Evolutionary conservation across 1,140 invertebrate genomes (phyloP).

Genomic region (Drosophila leontia): DNA sequence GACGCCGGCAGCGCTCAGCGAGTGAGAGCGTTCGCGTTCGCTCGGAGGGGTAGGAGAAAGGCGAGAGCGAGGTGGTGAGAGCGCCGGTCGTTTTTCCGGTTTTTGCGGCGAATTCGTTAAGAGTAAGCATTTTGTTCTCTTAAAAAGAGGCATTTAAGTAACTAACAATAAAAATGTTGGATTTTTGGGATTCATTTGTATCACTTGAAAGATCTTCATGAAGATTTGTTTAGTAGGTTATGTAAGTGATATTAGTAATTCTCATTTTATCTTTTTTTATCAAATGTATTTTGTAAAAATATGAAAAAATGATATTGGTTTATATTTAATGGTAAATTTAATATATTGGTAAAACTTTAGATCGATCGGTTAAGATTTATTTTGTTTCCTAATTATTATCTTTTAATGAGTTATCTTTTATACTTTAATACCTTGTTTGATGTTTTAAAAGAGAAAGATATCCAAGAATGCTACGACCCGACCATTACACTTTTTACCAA

Average conservation of each 20-base stretch:
- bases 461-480: no score
- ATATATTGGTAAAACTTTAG: no score
- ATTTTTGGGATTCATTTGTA: neutral
- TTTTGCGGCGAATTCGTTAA: constrained; percentile 63
- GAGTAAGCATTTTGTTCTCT: neutral
- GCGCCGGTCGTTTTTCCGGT: constrained; percentile 54
- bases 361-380: no score
- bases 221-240: neutral
- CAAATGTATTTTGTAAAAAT: no score
- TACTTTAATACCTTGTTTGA: no score
- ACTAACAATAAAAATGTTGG: neutral
- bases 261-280: no score
- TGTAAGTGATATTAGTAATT: neutral
- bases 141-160: constrained; percentile 1
- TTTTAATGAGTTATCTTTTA: no score
- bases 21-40: constrained; percentile 19
- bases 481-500: no score
- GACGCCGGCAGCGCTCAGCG: constrained; percentile 13
- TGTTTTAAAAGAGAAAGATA: no score
- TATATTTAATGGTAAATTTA: neutral
- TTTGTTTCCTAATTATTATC: no score
- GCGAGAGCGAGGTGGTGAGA: constrained; percentile 27
- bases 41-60: constrained; percentile 7
- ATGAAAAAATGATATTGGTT: no score
- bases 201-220: neutral